Evolutionary conservation across 23 tunicate species (phyloP), one percentile per base, ranked within the genome.

Genomic region (Ascidia mentula): DNA sequence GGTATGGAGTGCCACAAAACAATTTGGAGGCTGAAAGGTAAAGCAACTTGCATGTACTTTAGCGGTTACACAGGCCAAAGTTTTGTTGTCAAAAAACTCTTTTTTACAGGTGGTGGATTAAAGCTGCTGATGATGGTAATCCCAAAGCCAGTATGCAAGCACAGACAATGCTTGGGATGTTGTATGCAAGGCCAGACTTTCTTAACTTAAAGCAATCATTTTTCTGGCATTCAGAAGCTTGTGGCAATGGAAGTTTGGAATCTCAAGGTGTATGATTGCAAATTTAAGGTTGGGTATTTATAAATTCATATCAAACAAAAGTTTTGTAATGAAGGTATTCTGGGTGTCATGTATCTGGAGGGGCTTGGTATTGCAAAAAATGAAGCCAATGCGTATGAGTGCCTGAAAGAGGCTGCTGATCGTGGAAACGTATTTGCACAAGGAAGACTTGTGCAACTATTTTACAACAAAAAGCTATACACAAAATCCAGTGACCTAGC

Each of bases 151-250:
- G 89, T 36, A 70, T 93, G 12, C 74, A 71, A 26, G 98, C 98
- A 8, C 98, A 93, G 61, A 87, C 98, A 7, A 93, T 93, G 92
- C 89, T 93, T 33, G 98, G 98, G 20, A 93, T 93, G 98, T 82
- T 93, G 12, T 93, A 93, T 60, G 84, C 98, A 0, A 74, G 93
- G 40, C 98, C 98, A 22, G 98, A 93, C 37, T 88, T 84, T 40
- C 76, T 88, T 9, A 76, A 93, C 80, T 38, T 87, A 20, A 80
- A 93, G n/a, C 80, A 90, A 76, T 82, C 98, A 9, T 93, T 93
- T 72, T 93, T 93, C 72, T 93, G 98, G 98, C 98, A 93, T 77
- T 93, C 98, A 0, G 98, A 93, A 72, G 98, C 98, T 20, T 93
- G 98, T 84, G 98, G 98, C n/a, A 93, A 93, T 72, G 98, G 98